Evolutionary conservation across 1,140 invertebrate species (phyloP).

Genomic region (Panulirus ornatus): DNA sequence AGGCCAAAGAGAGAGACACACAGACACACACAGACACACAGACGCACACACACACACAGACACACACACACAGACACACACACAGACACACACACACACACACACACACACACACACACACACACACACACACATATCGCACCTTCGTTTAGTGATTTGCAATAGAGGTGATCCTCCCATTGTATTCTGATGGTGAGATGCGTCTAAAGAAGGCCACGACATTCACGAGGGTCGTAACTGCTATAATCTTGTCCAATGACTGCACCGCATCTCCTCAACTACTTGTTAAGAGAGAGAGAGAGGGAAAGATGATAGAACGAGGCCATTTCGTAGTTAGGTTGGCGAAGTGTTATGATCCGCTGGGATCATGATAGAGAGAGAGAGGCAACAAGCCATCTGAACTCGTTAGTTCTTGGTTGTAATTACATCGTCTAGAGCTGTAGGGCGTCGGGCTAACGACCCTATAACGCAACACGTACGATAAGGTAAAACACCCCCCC

Average conservation of each 20-base stretch:
- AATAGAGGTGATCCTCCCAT: neutral
- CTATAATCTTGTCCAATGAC: neutral
- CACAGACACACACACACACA: neutral
- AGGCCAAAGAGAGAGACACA: slow-evolving; percentile 5
- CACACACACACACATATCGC: neutral
- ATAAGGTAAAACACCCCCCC: no score
- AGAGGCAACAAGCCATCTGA: no score
- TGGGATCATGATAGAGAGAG: neutral
- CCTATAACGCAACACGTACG: no score
- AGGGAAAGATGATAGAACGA: neutral
- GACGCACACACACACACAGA: no score
- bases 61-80: neutral
- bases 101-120: neutral
- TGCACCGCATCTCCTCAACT: neutral
- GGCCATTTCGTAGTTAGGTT: neutral
- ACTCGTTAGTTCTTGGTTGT: no score
- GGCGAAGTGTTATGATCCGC: neutral
- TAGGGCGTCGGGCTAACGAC: no score
- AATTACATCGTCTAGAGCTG: no score
- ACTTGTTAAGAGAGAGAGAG: no score
- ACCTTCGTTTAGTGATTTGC: slow-evolving; percentile 7
- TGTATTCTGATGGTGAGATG: neutral
- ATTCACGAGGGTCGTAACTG: neutral
- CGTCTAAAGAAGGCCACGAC: neutral
- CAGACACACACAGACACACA: no score